Base-by-base conservation (phyloP, 2,888 invertebrate genomes). In the Troides oblongomaculatus region DNA sequence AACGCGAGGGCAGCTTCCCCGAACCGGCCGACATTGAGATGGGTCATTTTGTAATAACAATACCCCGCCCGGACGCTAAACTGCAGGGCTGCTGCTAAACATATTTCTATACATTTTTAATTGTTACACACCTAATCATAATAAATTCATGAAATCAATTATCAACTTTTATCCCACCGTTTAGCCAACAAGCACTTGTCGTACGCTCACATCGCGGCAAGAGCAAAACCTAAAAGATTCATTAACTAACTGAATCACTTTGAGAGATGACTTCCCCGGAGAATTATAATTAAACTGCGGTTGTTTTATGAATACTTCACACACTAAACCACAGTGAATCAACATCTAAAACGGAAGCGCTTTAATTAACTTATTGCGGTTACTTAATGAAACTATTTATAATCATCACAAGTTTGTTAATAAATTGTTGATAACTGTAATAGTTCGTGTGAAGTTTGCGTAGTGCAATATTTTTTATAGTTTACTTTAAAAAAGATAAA, bases 31-130 rank as follows among this genome's bases (percentile, higher is more conserved):
- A 90, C 92, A 89, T 92, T 92, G 90, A 92, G 90, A 91, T 88
- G 91, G 92, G 92, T 91, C 89, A 84, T 90, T 90, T 89, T 89
- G 83, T 90, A 88, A 87, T 88, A 90, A 90, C 87, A 89, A 90
- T 87, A 85, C 84, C 80, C 64, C n/a, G n/a, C 3, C 76, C 76
- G 74, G 69, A 68, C 5, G 62, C 21, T 21, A 21, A 21, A 21
- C 21, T 67, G 58, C 77, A 90, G 89, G 90, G 90, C 70, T 89
- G 85, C 25, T 79, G 69, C 74, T 66, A 58, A 43, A 23, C 2
- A n/a, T 25, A 14, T n/a, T 56, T 56, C 8, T n/a, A 21, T 53
- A 53, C 14, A 1, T 10, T 18, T 30, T 30, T 30, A 30, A 3
- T 30, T 30, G 5, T 30, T 30, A 30, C 30, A 30, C 30, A 30